Evolutionary conservation across 2,113 vertebrate species (phyloP).

Genomic region (Mirounga angustirostris): DNA sequence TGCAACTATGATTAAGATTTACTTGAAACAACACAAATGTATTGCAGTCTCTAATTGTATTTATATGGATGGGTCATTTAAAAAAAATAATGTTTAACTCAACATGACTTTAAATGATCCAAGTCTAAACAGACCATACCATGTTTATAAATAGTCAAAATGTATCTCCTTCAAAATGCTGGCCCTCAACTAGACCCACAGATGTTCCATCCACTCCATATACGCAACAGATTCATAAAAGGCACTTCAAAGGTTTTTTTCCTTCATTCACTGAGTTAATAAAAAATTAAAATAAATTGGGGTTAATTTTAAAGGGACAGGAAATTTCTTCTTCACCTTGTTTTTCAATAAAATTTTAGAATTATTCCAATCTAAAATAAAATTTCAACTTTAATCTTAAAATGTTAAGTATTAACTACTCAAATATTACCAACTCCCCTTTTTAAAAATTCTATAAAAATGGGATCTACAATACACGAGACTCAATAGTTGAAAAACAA

Average conservation of each 20-base stretch:
- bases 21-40: constrained; percentile 64
- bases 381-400: constrained; percentile 33
- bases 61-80: constrained; percentile 14
- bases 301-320: neutral
- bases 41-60: constrained; percentile 13
- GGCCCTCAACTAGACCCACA: neutral
- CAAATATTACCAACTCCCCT: neutral
- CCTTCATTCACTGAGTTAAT: constrained; percentile 40
- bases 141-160: constrained; percentile 52
- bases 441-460: neutral
- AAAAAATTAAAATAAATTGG: constrained; percentile 47
- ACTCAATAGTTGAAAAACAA: neutral
- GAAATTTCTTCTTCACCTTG: neutral
- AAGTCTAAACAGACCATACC: constrained; percentile 34
- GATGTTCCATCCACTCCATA: neutral
- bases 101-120: constrained; percentile 42
- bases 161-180: constrained; percentile 23
- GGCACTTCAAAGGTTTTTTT: neutral
- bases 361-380: constrained; percentile 31
- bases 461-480: neutral
- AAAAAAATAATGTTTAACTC: constrained; percentile 51
- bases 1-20: constrained; percentile 53
- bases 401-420: constrained; percentile 8
- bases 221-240: constrained; percentile 32
- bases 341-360: constrained; percentile 45